Evolutionary conservation across 2,888 invertebrate genomes (phyloP).

Genomic region (Oligia latruncula): DNA sequence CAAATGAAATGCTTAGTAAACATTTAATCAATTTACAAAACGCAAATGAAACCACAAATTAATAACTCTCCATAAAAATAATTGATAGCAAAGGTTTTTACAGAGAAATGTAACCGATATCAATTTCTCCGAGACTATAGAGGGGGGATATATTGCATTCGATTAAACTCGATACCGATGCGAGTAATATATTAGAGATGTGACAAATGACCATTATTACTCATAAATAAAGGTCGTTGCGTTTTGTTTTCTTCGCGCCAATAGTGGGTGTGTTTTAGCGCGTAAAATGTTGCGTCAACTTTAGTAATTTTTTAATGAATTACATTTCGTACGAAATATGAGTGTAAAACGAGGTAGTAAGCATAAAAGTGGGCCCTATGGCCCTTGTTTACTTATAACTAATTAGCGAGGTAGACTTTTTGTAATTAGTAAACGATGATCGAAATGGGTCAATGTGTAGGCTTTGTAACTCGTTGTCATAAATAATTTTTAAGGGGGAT

Average conservation of each 20-base stretch:
- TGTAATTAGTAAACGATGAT: slow-evolving; percentile 17
- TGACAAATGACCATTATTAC: slow-evolving; percentile 77
- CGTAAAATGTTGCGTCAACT: slow-evolving; percentile 48
- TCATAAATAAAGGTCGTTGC: slow-evolving; percentile 74
- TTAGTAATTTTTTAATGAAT: slow-evolving; percentile 48
- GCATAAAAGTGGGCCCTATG: slow-evolving; percentile 10
- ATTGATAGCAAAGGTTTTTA: slow-evolving; percentile 37
- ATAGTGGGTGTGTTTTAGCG: slow-evolving; percentile 65
- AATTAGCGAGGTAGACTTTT: slow-evolving; percentile 24
- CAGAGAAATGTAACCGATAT: slow-evolving; percentile 47
- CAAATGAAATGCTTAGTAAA: slow-evolving; percentile 28
- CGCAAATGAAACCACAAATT: slow-evolving; percentile 22
- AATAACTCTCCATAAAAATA: slow-evolving; percentile 36
- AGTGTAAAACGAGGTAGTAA: neutral
- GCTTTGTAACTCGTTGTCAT: neutral
- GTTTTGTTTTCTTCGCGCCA: slow-evolving; percentile 70
- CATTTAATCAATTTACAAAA: slow-evolving; percentile 30
- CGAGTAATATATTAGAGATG: slow-evolving; percentile 71
- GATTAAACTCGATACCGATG: slow-evolving; percentile 70
- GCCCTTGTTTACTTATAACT: slow-evolving; percentile 9
- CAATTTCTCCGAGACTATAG: slow-evolving; percentile 46
- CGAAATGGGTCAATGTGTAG: slow-evolving; percentile 21
- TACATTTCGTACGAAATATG: slow-evolving; percentile 40
- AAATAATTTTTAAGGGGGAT: neutral
- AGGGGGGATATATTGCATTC: slow-evolving; percentile 66